Percentiles rank a stretch among this genome's conserved stretches.
Evolutionary conservation across 2,797 vertebrate genomes (phyloP).

Genomic region (Silurus lanzhouensis): DNA sequence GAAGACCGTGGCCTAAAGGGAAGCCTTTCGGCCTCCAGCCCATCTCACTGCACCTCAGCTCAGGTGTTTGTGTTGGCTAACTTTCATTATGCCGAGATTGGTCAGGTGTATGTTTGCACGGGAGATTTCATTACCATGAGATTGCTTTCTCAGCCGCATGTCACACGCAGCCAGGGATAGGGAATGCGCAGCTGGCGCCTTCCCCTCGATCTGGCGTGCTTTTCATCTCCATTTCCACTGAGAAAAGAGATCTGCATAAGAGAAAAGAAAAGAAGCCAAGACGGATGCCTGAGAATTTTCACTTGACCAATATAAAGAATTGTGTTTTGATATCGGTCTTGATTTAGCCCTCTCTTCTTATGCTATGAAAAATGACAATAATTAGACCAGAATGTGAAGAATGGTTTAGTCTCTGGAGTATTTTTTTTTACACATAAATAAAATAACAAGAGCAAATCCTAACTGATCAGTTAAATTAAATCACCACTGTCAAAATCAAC

Average conservation of each 20-base stretch:
- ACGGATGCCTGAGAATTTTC: slow-evolving; percentile 14
- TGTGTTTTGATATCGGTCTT: background rate
- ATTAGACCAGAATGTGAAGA: background rate
- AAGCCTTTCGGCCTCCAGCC: slow-evolving; percentile 17
- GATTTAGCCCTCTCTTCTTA: background rate
- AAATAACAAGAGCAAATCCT: slow-evolving; percentile 9
- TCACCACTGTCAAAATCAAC: background rate
- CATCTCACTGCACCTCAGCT: slow-evolving; percentile 35
- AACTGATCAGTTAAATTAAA: slow-evolving; percentile 4
- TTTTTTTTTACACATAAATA: background rate
- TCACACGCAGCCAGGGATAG: slow-evolving; percentile 29
- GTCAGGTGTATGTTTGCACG: slow-evolving; percentile 53
- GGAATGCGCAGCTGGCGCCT: slow-evolving; percentile 44
- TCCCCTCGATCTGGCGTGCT: slow-evolving; percentile 36
- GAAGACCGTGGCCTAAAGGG: slow-evolving; percentile 15
- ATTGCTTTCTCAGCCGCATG: slow-evolving; percentile 55
- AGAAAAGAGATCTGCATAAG: slow-evolving; percentile 45
- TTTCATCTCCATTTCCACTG: slow-evolving; percentile 57
- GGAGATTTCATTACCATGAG: slow-evolving; percentile 58
- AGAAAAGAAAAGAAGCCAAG: background rate
- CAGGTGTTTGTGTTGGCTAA: slow-evolving; percentile 50
- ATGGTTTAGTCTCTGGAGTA: slow-evolving; percentile 1
- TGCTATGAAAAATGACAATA: background rate
- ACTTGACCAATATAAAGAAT: slow-evolving; percentile 1
- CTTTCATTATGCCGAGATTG: slow-evolving; percentile 58